Conservation (phyloP, 2,888 invertebrate species). For the Chymomyza caudatula region DNA sequence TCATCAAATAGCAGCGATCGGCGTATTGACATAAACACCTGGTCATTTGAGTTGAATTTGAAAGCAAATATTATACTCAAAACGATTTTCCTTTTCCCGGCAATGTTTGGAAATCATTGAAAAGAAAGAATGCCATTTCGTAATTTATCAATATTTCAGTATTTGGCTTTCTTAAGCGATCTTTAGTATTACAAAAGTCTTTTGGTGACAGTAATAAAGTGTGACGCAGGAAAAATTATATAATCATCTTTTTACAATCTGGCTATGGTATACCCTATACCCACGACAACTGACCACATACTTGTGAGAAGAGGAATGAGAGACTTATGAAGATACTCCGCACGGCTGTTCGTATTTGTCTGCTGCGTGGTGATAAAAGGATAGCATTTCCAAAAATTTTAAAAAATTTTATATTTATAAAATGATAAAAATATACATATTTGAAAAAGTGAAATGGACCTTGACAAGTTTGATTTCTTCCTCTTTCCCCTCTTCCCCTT, state of each 20-base stretch:
- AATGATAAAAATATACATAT: too few species aligned
- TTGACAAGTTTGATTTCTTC: too few species aligned
- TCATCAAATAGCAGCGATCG: constrained; percentile 42
- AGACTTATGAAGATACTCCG: too few species aligned
- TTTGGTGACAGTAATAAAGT: neutral
- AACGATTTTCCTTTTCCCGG: neutral
- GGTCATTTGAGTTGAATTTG: constrained; percentile 38
- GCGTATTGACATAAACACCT: constrained; percentile 62
- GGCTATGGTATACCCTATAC: neutral
- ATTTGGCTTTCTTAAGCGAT: neutral
- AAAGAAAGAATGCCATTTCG: neutral
- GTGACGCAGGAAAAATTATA: too few species aligned
- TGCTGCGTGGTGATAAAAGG: too few species aligned
- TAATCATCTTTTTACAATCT: neutral
- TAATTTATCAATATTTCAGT: neutral
- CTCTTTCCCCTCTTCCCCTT: too few species aligned
- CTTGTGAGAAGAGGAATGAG: too few species aligned
- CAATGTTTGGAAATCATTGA: neutral
- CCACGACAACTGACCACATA: too few species aligned
- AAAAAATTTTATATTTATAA: too few species aligned
- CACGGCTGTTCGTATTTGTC: too few species aligned
- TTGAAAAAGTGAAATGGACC: too few species aligned
- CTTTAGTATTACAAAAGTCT: neutral
- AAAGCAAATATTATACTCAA: constrained; percentile 46
- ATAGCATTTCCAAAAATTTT: too few species aligned